A percentile compares a stretch with the other conserved stretches of the same genome.
phyloP scores from a whole-genome alignment of 2,888 invertebrate genomes.

The Melanostoma mellinum region DNA sequence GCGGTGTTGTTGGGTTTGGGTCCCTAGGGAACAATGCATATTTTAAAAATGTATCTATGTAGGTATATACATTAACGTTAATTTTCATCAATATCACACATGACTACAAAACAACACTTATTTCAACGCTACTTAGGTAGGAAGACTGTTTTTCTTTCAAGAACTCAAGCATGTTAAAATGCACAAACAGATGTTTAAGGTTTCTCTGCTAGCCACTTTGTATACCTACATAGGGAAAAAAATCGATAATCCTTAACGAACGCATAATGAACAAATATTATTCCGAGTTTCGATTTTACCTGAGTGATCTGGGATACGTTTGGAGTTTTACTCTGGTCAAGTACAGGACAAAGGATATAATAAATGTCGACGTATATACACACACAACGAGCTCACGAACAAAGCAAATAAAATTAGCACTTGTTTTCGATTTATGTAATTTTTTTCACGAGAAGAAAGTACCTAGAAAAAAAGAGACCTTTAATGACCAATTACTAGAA shows the following conservation, averaged over 20 bases:
- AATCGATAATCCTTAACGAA: constrained; percentile 30
- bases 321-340: too few relatives aligned
- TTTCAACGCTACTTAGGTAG: background rate
- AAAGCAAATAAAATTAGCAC: constrained; percentile 32
- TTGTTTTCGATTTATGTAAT: constrained; percentile 47
- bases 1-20: too few relatives aligned
- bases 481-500: constrained; percentile 35
- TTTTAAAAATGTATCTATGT: too few relatives aligned
- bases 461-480: background rate
- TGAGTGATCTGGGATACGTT: background rate
- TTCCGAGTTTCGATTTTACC: background rate
- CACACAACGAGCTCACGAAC: constrained; percentile 22
- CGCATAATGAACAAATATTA: background rate
- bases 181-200: constrained; percentile 14
- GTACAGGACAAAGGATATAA: constrained; percentile 28
- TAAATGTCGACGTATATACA: background rate
- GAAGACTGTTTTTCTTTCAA: background rate
- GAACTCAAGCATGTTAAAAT: background rate
- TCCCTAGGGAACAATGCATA: too few relatives aligned
- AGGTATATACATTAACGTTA: too few relatives aligned
- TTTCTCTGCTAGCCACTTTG: constrained; percentile 1
- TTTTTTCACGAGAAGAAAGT: constrained; percentile 19
- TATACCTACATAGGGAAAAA: constrained; percentile 7
- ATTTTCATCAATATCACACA: too few relatives aligned
- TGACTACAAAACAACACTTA: background rate